Evolutionary conservation across 1,140 invertebrate species (phyloP), one percentile per base, ranked within the genome.

Genomic region (Drosophila kanapiae): DNA sequence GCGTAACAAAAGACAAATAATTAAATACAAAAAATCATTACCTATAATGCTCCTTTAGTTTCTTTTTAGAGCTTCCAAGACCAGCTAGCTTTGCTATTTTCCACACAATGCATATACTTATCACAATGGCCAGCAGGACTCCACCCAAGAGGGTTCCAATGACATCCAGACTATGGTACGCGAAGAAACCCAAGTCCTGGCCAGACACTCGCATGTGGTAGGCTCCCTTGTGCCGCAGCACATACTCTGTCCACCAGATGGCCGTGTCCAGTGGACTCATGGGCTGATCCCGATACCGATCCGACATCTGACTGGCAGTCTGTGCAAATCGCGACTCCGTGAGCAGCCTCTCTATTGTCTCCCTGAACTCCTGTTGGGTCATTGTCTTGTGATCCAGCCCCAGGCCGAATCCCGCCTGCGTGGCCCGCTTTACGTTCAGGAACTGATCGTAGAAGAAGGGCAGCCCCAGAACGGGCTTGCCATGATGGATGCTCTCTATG

Each of bases 171-270:
- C 94, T 88, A 49, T 95, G 93, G 71, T 94, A 94, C 65, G 95
- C 94, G 49, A 82, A 54, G 65, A 90, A 92, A 27, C 72, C 83
- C 38, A 93, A 35, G 23, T 92, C 80, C 43, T 87, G 82, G 1
- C 77, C 91, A 1, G 82, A 69, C 14, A 82, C 78, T 0, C 86
- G 72, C 78, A 93, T 84, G 48, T 91, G 78, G 0, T 61, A 31
- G 0, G 93, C 93, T 11, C 93, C 93, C 10, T 91, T 83, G 63
- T 95, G 93, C 29, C 93, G 93, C 5, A 95, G 93, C 0, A 96
- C 94, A 72, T 96, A 95, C 83, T 97, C 96, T 0, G 94, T 93
- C 95, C 96, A 96, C 93, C 95, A 97, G 0, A 96, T 93, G 0
- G 95, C 95, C 2, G 94, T 95, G 27, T 96, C 95, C 71, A 96